A percentile compares a stretch with the other conserved stretches of the same genome.
These are phyloP conservation scores for Pithys albifrons DNA, from an alignment of 2,113 vertebrate genomes.

Conservation along the genomic window DNA sequence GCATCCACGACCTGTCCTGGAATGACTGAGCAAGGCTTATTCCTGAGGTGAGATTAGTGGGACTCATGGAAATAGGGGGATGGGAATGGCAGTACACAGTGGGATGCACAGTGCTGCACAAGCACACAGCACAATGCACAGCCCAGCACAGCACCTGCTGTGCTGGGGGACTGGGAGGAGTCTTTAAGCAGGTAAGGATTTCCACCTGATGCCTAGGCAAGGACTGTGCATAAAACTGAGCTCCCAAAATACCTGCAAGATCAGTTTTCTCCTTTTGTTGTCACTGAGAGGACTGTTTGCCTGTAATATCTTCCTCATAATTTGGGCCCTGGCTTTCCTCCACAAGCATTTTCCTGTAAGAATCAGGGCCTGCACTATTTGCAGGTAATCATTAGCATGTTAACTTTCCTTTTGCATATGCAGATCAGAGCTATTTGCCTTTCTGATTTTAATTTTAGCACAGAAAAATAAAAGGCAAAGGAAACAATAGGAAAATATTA, in stretches of 20 bases:
- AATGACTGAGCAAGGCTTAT: not conserved
- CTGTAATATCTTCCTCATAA: rapidly evolving
- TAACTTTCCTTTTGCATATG: not conserved
- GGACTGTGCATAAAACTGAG: not conserved
- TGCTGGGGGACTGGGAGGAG: not conserved
- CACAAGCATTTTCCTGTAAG: not conserved
- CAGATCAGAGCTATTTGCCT: not conserved
- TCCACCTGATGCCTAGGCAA: not conserved
- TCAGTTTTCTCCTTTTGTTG: not conserved
- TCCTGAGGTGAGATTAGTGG: rapidly evolving
- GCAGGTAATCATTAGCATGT: not conserved
- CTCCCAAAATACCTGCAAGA: not conserved
- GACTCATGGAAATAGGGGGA: not conserved
- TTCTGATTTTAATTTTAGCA: not conserved
- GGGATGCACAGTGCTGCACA: not conserved
- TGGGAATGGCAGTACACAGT: not conserved
- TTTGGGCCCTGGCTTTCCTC: not conserved
- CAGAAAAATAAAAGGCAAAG: not conserved
- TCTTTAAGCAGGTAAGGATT: slow-evolving; percentile 8
- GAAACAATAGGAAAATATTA: not conserved
- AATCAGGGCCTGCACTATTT: not conserved
- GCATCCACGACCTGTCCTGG: rapidly evolving
- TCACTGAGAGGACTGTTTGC: not conserved
- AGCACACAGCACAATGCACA: not conserved
- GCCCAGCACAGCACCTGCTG: not conserved